Base-by-base conservation (phyloP, 2,888 invertebrate species). In the Linnaemya tessellans region DNA sequence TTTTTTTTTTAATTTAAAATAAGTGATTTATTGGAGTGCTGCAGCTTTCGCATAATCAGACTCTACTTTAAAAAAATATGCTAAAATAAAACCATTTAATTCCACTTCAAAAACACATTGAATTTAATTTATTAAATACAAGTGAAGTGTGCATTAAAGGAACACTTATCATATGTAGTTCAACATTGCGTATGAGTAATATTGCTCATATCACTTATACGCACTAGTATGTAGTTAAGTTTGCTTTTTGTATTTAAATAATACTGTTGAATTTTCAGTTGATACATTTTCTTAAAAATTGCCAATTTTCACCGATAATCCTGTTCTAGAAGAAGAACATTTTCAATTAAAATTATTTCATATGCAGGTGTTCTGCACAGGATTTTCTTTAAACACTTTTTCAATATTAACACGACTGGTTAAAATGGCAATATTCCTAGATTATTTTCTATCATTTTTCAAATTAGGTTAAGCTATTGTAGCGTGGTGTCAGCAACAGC, bases 381-480 rank as follows among this genome's bases (percentile, higher is more conserved):
- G 13, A 73, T 9, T 60, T 43, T 60, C 30, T 71, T 46, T 18
- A 58, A 58, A 13, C 15, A 18, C 35, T 46, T 49, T 30, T 60
- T 46, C 13, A 73, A 49, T 49, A 73, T 49, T 60, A 20, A 30
- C 35, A 60, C 20, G 60, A 60, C 15, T 35, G 46, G 46, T 60
- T 35, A 4, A 10, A 41, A 41, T 13, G 20, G 13, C 18, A 35
- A 35, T 35, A 73, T 60, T 30, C 30, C 2, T 3, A 5, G 30
- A 60, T 35, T 60, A 73, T 49, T 73, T 35, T 73, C 20, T 60
- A 46, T 73, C 15, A 46, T 60, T 46, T 15, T 35, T 11, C 1
- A 58, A 73, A 60, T 60, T 46, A 35, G 60, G 73, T 73, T 73
- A 49, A 73, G 20, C 58, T 49, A 60, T n/a, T 35, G 46, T 2